Evolutionary conservation across 2,113 vertebrate genomes (phyloP), one percentile per base, ranked within the genome.

Genomic region (Entelurus aequoreus): DNA sequence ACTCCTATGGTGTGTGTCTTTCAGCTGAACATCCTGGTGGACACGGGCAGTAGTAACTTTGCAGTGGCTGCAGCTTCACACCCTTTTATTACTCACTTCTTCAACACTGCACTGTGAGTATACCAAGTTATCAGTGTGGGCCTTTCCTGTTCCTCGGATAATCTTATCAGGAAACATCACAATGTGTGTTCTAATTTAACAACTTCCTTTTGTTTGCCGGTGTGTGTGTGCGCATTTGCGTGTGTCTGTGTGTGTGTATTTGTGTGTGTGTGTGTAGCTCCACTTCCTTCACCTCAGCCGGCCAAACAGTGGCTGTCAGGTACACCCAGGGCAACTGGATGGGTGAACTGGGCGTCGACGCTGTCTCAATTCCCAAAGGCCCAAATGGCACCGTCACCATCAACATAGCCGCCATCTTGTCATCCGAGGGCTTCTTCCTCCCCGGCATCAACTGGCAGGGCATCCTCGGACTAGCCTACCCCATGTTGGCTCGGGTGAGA

Each of bases 21-120:
- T 12, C 92, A 99, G 97, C 79, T 99, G 54, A 97, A 98, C 86
- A 95, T 99, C 81, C 92, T 99, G 75, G 93, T 99, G 50, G 97
- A 99, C 74, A 99, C 97, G 0, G 97, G 97, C 54, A 99, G 97
- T 92, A 99, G 97, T 77, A 99, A 98, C 91, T 99, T 99, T 64
- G 96, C 97, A 0, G 95, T 98, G 66, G 95, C 94, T 0, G 94
- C 94, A 0, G 90, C 93, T 10, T 82, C 92, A 6, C 89, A 94
- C 77, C 68, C 88, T 19, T 91, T 93, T 81, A 83, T 95, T 63
- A 90, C 90, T 15, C 77, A 90, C 54, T 97, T 92, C 90, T 99
- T 94, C 83, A 72, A 94, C 68, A 76, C 83, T 0, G 66, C 67
- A 8, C 80, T 87, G 91, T 93, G 75, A 92, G 91, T 81, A 46